phyloP scores from a whole-genome alignment of 1,140 invertebrate genomes.

The Fopius arisanus region DNA sequence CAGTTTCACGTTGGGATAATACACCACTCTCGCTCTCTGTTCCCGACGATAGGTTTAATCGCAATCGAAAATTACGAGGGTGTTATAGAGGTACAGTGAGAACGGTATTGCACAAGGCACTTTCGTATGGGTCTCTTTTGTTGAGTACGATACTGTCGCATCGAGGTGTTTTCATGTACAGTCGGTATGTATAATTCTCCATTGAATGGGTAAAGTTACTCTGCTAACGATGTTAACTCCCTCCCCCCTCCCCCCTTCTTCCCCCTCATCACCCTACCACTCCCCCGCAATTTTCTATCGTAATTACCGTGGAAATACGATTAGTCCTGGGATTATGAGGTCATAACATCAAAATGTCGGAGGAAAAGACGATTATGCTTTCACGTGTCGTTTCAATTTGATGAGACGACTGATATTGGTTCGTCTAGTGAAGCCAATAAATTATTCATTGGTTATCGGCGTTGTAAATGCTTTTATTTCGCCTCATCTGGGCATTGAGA shows the following conservation, averaged over 20 bases:
- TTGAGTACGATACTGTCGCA: background rate
- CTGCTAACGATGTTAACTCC: background rate
- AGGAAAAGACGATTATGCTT: background rate
- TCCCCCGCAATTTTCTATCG: background rate
- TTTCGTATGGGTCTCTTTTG: slow-evolving; percentile 7
- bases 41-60: slow-evolving; percentile 32
- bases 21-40: background rate
- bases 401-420: background rate
- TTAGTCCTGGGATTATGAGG: background rate
- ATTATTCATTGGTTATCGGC: background rate
- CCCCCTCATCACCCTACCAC: too few species aligned
- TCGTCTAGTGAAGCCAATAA: background rate
- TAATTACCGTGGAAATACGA: background rate
- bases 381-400: background rate
- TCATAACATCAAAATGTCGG: background rate
- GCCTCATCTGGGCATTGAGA: too few species aligned
- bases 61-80: slow-evolving; percentile 31
- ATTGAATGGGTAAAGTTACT: background rate
- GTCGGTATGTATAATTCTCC: background rate
- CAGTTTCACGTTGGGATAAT: slow-evolving; percentile 8
- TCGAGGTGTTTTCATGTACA: background rate
- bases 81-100: background rate
- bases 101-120: background rate
- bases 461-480: background rate
- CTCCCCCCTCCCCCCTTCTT: too few species aligned